Base-by-base conservation (phyloP, 2,888 invertebrate genomes). In the Plagodis pulveraria region DNA sequence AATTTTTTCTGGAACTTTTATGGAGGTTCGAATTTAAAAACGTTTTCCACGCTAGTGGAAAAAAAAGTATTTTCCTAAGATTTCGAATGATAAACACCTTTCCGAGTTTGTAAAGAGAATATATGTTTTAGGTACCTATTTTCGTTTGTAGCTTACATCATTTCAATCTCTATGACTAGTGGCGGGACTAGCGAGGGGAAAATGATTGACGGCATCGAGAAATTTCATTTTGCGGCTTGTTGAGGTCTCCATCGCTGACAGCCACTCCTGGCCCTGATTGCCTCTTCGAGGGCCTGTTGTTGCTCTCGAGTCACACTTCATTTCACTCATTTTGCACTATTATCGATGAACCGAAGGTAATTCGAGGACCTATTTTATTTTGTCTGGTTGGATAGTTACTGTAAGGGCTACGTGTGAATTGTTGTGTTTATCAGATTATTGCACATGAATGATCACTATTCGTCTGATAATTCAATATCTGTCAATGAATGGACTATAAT, bases 191-290 rank as follows among this genome's bases (percentile, higher is more conserved):
- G 69, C 70, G 78, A 86, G 91, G 92, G 91, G 89, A 87, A 91
- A 89, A 91, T 91, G 91, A 92, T 91, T 89, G 92, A 91, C 91
- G 83, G 85, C 82, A 74, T 81, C 82, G 83, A 86, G 90, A 90
- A 87, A 90, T 87, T 91, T 91, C 89, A 91, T 92, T 91, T 91
- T 90, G 91, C 78, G 91, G 91, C 88, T 86, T 87, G 87, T 91
- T 86, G 90, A 91, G 87, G 82, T 81, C 81, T 82, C 83, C 80
- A 78, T 77, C 78, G 79, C 77, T 74, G 69, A 65, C 66, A 67
- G 76, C 79, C 77, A 80, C 80, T 79, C 71, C 71, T 72, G 70
- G 44, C 36, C 34, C 40, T 34, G 84, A 84, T 85, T 87, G 84
- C 86, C 83, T 83, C 73, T 77, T 84, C 76, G 73, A 87, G 83